These are phyloP conservation scores for Melinaea menophilus DNA, from an alignment of 2,888 invertebrate genomes.

Conservation along the genomic window DNA sequence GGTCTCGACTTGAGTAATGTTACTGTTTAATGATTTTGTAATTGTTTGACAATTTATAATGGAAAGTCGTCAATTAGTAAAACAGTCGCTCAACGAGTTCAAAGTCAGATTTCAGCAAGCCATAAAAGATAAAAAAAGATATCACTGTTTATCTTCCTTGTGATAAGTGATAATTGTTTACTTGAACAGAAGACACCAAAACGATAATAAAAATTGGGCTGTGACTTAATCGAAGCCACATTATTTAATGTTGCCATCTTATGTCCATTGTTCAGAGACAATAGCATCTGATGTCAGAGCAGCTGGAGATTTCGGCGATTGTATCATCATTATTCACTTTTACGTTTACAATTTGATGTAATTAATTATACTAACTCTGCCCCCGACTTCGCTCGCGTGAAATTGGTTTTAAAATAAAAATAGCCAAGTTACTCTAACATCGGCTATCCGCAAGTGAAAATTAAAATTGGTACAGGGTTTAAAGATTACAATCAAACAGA, in stretches of 20 bases:
- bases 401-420: no score
- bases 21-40: constrained; percentile 12
- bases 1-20: background rate
- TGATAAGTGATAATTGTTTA: no score
- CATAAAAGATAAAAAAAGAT: no score
- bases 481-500: no score
- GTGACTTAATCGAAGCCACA: constrained; percentile 2
- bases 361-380: no score
- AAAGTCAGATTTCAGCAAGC: no score
- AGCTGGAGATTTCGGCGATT: constrained; percentile 19
- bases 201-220: background rate
- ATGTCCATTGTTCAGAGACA: constrained; percentile 34
- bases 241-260: constrained; percentile 20
- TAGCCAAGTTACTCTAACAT: no score
- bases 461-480: no score
- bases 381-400: no score
- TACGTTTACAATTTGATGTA: constrained; percentile 9
- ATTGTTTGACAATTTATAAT: constrained; percentile 12
- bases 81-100: no score
- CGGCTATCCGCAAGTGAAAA: no score
- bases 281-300: constrained; percentile 35
- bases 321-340: constrained; percentile 23
- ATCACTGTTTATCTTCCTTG: no score
- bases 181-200: background rate
- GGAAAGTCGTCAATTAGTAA: background rate